These are phyloP conservation scores for Hirudinaria manillensis DNA, from an alignment of 2,888 invertebrate species.

Conservation along the genomic window DNA sequence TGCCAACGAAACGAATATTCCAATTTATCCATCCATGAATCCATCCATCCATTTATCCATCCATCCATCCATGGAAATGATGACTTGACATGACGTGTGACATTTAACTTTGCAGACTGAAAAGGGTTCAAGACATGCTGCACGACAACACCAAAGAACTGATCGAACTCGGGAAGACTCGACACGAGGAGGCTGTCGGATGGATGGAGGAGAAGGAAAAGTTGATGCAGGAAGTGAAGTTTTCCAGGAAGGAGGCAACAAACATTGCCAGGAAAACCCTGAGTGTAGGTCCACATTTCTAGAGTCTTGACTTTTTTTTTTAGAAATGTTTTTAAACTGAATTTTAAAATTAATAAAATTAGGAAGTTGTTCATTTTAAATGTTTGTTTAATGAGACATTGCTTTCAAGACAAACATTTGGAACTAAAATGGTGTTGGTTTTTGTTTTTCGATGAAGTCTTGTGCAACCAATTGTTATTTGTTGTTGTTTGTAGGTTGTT, in stretches of 20 bases:
- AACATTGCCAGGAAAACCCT: conserved; percentile 20
- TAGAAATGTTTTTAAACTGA: neutral
- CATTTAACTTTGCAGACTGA: conserved; percentile 44
- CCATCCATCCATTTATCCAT: no score
- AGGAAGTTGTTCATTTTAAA: neutral
- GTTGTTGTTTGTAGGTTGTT: neutral
- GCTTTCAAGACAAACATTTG: neutral
- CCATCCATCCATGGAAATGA: no score
- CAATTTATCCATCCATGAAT: no score
- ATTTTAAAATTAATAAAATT: no score
- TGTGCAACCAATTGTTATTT: neutral
- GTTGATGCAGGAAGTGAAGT: conserved; percentile 49
- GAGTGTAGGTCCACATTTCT: conserved; percentile 8
- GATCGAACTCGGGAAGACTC: conserved; percentile 50
- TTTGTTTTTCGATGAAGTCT: neutral
- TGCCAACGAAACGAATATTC: no score
- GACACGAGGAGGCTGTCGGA: conserved; percentile 48
- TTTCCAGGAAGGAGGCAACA: conserved; percentile 40
- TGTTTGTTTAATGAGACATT: neutral
- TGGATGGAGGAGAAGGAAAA: conserved; percentile 54
- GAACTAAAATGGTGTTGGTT: neutral
- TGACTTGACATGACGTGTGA: no score
- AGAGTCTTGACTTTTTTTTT: conserved; percentile 8
- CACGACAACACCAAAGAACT: conserved; percentile 55
- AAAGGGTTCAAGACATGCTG: conserved; percentile 54